phyloP scores from a whole-genome alignment of 92 coral and sea anemone species.

The Anthopleura xanthogrammica region DNA sequence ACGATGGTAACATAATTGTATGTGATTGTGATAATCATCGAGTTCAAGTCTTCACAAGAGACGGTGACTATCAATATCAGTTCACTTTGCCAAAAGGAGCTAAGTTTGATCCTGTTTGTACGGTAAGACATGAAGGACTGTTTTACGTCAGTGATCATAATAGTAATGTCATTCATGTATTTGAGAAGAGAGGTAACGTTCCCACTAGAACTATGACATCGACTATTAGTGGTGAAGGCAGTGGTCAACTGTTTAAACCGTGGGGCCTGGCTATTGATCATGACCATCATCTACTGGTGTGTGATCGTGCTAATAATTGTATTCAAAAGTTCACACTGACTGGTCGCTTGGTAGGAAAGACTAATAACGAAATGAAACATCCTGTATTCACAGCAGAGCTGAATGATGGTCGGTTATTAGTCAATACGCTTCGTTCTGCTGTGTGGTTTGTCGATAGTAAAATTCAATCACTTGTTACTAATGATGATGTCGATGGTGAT shows the following conservation, averaged over 20 bases:
- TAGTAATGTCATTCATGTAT: conserved; percentile 12
- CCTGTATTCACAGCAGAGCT: neutral
- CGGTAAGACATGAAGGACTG: conserved; percentile 13
- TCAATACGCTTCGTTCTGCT: neutral
- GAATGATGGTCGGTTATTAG: conserved; percentile 12
- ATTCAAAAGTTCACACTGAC: conserved; percentile 44
- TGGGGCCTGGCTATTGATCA: conserved; percentile 25
- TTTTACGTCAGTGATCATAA: conserved; percentile 13
- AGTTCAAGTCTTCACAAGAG: conserved; percentile 17
- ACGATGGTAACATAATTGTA: conserved; percentile 20
- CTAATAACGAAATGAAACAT: neutral
- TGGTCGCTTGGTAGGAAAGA: conserved; percentile 49
- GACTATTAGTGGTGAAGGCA: neutral
- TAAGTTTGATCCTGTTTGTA: neutral
- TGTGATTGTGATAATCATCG: conserved; percentile 4
- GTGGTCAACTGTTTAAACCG: neutral
- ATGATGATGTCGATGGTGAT: neutral
- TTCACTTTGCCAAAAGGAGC: neutral
- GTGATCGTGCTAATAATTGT: conserved; percentile 29
- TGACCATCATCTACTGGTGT: conserved; percentile 29
- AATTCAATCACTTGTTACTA: neutral
- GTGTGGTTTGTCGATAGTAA: neutral
- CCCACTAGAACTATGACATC: neutral
- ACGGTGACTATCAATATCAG: conserved; percentile 24
- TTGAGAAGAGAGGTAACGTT: conserved; percentile 10